Evolutionary conservation across 2,797 vertebrate species (phyloP).

Genomic region (Enteromius paludinosus): DNA sequence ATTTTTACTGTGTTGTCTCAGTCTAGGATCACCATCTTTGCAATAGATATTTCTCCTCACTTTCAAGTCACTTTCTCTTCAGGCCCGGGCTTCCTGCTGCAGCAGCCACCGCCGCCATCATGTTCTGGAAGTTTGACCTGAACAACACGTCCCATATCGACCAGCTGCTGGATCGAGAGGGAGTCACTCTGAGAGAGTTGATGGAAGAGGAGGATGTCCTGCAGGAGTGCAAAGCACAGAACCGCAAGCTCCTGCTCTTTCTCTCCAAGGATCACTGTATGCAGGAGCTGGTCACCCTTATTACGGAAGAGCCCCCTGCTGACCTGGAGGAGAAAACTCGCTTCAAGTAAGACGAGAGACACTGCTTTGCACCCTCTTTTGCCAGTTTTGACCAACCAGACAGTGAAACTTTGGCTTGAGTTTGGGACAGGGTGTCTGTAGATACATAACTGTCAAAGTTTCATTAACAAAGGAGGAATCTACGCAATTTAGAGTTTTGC

Average conservation of each 20-base stretch:
- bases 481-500: background rate
- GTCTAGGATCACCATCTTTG: background rate
- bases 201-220: slow-evolving; percentile 97
- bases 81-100: slow-evolving; percentile 78
- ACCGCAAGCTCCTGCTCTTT: slow-evolving; percentile 92
- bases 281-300: slow-evolving; percentile 92
- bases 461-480: background rate
- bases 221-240: slow-evolving; percentile 98
- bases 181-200: slow-evolving; percentile 90
- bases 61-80: background rate
- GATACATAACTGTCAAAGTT: background rate
- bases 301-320: slow-evolving; percentile 90
- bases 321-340: slow-evolving; percentile 95
- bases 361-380: background rate
- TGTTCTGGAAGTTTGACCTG: slow-evolving; percentile 99
- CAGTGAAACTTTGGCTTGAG: background rate
- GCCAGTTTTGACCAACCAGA: background rate
- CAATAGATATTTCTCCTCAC: background rate
- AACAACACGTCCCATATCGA: slow-evolving; percentile 97
- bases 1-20: background rate
- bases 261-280: slow-evolving; percentile 93
- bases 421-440: background rate
- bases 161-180: slow-evolving; percentile 95
- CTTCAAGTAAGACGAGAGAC: slow-evolving; percentile 87
- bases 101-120: slow-evolving; percentile 79